Conservation (phyloP, 2,113 vertebrate genomes). For the Ancistrus triradiatus region DNA sequence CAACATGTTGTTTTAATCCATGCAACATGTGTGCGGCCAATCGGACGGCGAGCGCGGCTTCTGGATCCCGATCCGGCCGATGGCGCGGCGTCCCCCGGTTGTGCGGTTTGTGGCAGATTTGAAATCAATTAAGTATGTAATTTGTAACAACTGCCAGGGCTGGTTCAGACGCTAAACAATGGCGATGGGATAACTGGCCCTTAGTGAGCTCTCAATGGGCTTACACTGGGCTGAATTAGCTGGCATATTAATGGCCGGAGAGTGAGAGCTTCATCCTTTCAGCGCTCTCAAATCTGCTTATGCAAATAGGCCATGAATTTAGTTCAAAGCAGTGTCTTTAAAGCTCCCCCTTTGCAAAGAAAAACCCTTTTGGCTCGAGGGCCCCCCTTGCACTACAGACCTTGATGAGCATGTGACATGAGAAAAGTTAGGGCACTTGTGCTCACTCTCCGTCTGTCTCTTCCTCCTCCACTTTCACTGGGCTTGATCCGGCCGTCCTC, state of each 20-base stretch:
- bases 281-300: constrained; percentile 97
- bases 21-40: constrained; percentile 8
- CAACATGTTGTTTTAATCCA: constrained; percentile 40
- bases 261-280: constrained; percentile 86
- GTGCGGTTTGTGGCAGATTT: constrained; percentile 75
- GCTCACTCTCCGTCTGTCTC: constrained; percentile 68
- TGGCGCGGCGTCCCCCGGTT: constrained; percentile 58
- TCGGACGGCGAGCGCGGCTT: constrained; percentile 20
- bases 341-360: constrained; percentile 66
- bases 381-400: constrained; percentile 69
- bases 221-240: constrained; percentile 99
- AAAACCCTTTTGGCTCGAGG: constrained; percentile 77
- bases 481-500: constrained; percentile 98
- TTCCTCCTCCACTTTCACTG: constrained; percentile 67
- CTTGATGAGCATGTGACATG: constrained; percentile 93
- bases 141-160: constrained; percentile 98
- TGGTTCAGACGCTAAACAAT: constrained; percentile 91
- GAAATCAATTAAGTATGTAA: constrained; percentile 89
- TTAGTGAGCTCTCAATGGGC: constrained; percentile 98
- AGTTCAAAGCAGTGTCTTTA: constrained; percentile 94
- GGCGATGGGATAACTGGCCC: constrained; percentile 96
- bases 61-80: constrained; percentile 43
- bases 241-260: constrained; percentile 99
- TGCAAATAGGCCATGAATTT: constrained; percentile 99
- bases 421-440: constrained; percentile 99